phyloP scores from a whole-genome alignment of 2,888 invertebrate genomes.

The Onthophagus sagittarius region DNA sequence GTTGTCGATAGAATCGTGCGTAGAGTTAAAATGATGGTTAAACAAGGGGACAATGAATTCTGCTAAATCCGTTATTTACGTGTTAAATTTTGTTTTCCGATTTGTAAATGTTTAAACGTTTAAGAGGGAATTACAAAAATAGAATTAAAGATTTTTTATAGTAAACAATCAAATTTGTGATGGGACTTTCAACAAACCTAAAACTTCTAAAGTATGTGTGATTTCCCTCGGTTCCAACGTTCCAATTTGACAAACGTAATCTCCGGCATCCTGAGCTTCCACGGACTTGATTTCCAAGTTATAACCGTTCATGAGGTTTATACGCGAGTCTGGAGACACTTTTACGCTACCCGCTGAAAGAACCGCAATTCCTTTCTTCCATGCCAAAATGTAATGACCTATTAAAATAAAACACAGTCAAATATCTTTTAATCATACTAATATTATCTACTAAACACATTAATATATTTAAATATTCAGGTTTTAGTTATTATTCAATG shows the following conservation, averaged over 20 bases:
- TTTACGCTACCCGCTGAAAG: conserved; percentile 62
- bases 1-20: not conserved
- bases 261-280: conserved; percentile 62
- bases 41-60: not conserved
- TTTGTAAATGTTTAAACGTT: not conserved
- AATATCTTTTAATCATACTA: too few species aligned
- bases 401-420: not conserved
- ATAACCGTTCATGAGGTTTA: conserved; percentile 60
- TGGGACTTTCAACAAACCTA: conserved; percentile 52
- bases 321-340: conserved; percentile 61
- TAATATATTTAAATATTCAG: too few species aligned
- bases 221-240: conserved; percentile 62
- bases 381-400: conserved; percentile 61
- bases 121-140: too few species aligned
- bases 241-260: conserved; percentile 66
- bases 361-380: conserved; percentile 65
- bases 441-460: too few species aligned
- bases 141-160: not conserved
- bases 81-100: not conserved
- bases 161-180: not conserved
- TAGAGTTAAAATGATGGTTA: not conserved
- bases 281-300: conserved; percentile 63
- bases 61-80: not conserved
- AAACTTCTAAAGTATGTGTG: conserved; percentile 63
- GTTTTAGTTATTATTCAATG: too few species aligned